phyloP scores from a whole-genome alignment of 2,888 invertebrate genomes.

The Elegia similella region DNA sequence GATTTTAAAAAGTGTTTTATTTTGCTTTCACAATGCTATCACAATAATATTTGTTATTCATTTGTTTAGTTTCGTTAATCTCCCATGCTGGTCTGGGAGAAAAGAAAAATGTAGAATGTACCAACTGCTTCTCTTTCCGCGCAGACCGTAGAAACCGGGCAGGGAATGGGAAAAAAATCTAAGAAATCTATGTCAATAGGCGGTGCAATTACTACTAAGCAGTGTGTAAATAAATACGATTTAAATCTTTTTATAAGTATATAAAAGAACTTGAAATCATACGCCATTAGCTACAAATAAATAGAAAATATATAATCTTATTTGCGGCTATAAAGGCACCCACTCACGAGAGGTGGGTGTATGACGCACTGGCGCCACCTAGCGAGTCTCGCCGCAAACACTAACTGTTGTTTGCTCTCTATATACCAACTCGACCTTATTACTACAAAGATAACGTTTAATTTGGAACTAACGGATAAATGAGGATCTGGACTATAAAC shows the following conservation, averaged over 20 bases:
- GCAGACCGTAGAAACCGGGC: too few species aligned
- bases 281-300: constrained; percentile 4
- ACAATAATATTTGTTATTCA: too few species aligned
- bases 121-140: too few species aligned
- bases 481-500: constrained; percentile 15
- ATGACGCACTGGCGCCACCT: constrained; percentile 45
- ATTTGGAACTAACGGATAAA: not conserved
- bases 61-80: too few species aligned
- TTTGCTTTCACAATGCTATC: too few species aligned
- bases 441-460: not conserved
- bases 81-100: too few species aligned
- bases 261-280: not conserved
- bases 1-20: too few species aligned
- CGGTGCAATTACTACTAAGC: too few species aligned
- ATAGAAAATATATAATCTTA: constrained; percentile 21
- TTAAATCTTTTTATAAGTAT: not conserved
- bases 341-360: constrained; percentile 41
- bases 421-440: constrained; percentile 16
- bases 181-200: too few species aligned
- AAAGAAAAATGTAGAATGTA: too few species aligned
- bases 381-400: constrained; percentile 33
- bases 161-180: too few species aligned
- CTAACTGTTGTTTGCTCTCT: constrained; percentile 38
- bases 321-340: constrained; percentile 34
- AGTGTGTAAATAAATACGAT: too few species aligned